Conservation (phyloP, 2,797 vertebrate genomes). For the Bradypodion ventrale region DNA sequence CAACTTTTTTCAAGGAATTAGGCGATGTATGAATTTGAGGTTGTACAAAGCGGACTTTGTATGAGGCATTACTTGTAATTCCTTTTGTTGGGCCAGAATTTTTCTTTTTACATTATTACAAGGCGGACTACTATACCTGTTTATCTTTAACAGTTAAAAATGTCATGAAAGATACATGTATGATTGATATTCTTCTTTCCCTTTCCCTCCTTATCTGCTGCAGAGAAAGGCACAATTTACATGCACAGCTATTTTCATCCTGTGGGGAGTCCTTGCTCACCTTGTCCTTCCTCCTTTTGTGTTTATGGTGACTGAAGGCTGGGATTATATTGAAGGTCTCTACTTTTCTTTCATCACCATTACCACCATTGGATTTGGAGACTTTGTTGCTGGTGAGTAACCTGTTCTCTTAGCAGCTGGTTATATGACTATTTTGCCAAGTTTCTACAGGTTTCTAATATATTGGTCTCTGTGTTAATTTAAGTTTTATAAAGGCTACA, state of each 20-base stretch:
- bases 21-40: too few relatives aligned
- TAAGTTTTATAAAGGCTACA: neutral
- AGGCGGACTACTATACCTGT: neutral
- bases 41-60: too few relatives aligned
- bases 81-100: neutral
- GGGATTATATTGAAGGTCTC: slow-evolving; percentile 93
- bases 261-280: slow-evolving; percentile 94
- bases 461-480: neutral
- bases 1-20: too few relatives aligned
- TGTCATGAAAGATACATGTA: neutral
- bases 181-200: neutral
- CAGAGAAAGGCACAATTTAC: slow-evolving; percentile 96
- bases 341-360: slow-evolving; percentile 99
- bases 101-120: neutral
- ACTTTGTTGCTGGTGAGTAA: slow-evolving; percentile 92
- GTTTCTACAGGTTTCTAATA: neutral
- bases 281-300: slow-evolving; percentile 94
- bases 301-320: slow-evolving; percentile 96
- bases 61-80: too few relatives aligned
- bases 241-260: slow-evolving; percentile 93
- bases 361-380: slow-evolving; percentile 96
- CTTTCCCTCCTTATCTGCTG: slow-evolving; percentile 12
- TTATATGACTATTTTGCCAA: neutral
- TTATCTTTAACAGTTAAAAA: neutral
- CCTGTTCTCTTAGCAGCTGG: slow-evolving; percentile 11